A percentile compares a stretch with the other conserved stretches of the same genome.
Evolutionary conservation across 2,888 invertebrate genomes (phyloP).

Genomic region (Rhamphomyia laevipes): DNA sequence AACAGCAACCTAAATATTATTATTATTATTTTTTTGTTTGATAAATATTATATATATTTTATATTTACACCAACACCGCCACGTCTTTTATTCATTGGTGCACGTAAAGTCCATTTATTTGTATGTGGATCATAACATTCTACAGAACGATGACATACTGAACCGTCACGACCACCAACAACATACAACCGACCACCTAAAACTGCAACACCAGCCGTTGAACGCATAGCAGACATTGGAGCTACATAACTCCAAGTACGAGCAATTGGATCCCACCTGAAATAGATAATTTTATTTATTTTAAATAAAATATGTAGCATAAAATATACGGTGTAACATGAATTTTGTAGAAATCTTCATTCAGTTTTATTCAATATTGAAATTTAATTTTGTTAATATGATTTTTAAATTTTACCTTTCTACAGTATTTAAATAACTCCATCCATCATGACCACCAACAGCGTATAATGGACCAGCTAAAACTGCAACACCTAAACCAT

Average conservation of each 20-base stretch:
- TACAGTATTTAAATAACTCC: constrained; percentile 82
- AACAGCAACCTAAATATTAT: constrained; percentile 49
- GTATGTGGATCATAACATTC: constrained; percentile 72
- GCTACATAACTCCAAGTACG: constrained; percentile 84
- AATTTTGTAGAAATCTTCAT: not conserved
- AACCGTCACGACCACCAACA: constrained; percentile 86
- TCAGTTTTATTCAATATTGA: not conserved
- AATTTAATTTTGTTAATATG: no score
- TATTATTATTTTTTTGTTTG: not conserved
- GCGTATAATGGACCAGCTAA: constrained; percentile 77
- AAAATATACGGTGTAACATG: not conserved
- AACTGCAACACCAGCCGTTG: constrained; percentile 81
- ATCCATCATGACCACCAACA: constrained; percentile 88
- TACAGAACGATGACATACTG: constrained; percentile 78
- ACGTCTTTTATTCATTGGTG: constrained; percentile 75
- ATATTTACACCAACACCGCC: constrained; percentile 74
- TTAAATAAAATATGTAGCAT: no score
- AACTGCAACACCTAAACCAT: constrained; percentile 68
- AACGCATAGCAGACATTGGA: constrained; percentile 75
- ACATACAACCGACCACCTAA: constrained; percentile 76
- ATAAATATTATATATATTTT: not conserved
- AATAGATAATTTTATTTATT: constrained; percentile 1
- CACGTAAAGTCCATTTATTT: constrained; percentile 67
- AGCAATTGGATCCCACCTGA: constrained; percentile 77
- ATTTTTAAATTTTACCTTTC: constrained; percentile 44